Evolutionary conservation across 2,888 invertebrate species (phyloP).

Genomic region (Pedicia rivosa): DNA sequence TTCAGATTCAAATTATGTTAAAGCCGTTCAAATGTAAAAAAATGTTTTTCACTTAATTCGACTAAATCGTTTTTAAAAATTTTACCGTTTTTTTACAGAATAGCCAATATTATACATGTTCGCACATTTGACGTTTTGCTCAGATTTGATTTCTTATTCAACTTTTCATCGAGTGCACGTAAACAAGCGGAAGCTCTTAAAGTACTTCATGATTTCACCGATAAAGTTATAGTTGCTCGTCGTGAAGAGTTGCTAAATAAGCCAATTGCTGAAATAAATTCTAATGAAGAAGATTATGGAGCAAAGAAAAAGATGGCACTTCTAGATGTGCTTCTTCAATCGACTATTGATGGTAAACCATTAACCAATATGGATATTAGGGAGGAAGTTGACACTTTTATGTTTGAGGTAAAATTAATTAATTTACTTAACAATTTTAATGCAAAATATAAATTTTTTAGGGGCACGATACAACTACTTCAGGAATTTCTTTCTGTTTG

Average conservation of each 20-base stretch:
- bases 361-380: slow-evolving; percentile 40
- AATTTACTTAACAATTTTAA: background rate
- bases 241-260: slow-evolving; percentile 23
- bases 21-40: slow-evolving; percentile 48
- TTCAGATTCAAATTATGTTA: slow-evolving; percentile 52
- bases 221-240: slow-evolving; percentile 35
- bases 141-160: slow-evolving; percentile 25
- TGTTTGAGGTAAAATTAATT: slow-evolving; percentile 50
- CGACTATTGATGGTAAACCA: slow-evolving; percentile 36
- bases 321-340: slow-evolving; percentile 44
- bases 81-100: slow-evolving; percentile 9
- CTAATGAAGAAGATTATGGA: slow-evolving; percentile 24
- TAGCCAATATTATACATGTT: slow-evolving; percentile 25
- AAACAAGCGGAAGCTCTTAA: slow-evolving; percentile 33
- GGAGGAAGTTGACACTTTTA: slow-evolving; percentile 55
- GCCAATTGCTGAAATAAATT: slow-evolving; percentile 3
- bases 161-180: slow-evolving; percentile 39
- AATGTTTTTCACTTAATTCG: slow-evolving; percentile 20
- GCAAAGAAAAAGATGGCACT: slow-evolving; percentile 43
- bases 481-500: slow-evolving; percentile 20
- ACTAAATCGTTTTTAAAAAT: background rate
- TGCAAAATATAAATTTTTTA: background rate
- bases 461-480: slow-evolving; percentile 26
- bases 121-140: slow-evolving; percentile 27
- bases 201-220: slow-evolving; percentile 36